Evolutionary conservation across 2,113 vertebrate species (phyloP).

Genomic region (Cynocephalus volans): DNA sequence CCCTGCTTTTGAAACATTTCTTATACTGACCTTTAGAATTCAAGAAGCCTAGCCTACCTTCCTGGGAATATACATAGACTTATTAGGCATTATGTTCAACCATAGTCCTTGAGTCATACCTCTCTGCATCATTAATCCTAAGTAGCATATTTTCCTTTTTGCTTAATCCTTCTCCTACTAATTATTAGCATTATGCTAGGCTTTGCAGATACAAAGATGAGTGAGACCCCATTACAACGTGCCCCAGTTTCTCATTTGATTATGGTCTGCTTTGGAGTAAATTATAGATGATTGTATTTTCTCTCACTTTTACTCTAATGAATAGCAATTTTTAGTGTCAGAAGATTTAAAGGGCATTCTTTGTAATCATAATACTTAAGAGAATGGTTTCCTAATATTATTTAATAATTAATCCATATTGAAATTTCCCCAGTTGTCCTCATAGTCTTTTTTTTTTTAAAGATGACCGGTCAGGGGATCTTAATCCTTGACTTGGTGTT

Average conservation of each 20-base stretch:
- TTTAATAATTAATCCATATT: not conserved
- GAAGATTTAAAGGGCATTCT: not conserved
- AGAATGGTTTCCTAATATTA: not conserved
- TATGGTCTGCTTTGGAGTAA: not conserved
- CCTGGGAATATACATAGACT: not conserved
- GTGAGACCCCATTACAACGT: not conserved
- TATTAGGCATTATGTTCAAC: not conserved
- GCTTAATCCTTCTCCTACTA: not conserved
- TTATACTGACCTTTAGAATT: not conserved
- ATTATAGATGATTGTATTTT: not conserved
- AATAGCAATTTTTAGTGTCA: constrained; percentile 29
- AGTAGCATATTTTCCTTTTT: not conserved
- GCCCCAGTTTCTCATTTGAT: not conserved
- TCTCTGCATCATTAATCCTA: not conserved
- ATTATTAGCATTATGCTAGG: not conserved
- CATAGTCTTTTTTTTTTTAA: too few species aligned
- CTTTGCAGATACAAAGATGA: not conserved
- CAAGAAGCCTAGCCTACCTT: not conserved
- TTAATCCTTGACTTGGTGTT: too few species aligned
- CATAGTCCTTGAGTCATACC: not conserved
- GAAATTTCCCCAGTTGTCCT: not conserved
- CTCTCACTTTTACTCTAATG: not conserved
- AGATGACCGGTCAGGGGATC: too few species aligned
- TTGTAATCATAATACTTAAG: not conserved
- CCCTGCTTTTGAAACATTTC: constrained; percentile 12